These are phyloP conservation scores for Mus minutoides DNA, from an alignment of 2,797 vertebrate genomes.

Conservation along the genomic window DNA sequence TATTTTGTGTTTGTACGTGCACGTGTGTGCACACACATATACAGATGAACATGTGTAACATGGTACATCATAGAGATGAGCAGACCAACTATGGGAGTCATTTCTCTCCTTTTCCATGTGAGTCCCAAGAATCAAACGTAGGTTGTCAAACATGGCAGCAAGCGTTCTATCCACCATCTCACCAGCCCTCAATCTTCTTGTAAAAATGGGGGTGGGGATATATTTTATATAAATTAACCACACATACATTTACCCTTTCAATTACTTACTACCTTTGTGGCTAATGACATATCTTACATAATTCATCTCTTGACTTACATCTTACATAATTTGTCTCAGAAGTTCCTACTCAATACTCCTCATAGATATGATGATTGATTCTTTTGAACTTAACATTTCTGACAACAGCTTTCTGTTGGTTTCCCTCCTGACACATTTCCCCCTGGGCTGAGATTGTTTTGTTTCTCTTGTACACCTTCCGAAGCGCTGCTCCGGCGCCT, in stretches of 20 bases:
- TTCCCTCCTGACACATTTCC: conserved; percentile 32
- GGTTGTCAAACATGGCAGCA: not conserved
- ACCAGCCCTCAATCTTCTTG: not conserved
- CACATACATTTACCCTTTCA: not conserved
- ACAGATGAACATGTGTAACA: not conserved
- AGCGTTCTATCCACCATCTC: not conserved
- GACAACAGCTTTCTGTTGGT: not conserved
- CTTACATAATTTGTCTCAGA: not conserved
- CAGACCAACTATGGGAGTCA: not conserved
- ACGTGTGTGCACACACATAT: not conserved
- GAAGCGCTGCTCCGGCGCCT: not conserved
- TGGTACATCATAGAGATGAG: not conserved
- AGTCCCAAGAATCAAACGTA: not conserved
- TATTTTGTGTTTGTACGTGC: no score
- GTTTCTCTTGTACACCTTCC: not conserved
- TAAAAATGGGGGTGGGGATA: not conserved
- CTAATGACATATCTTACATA: not conserved
- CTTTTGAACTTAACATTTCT: not conserved
- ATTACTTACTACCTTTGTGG: not conserved
- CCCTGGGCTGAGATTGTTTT: not conserved
- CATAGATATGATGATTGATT: not conserved
- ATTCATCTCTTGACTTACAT: not conserved
- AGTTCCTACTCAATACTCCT: not conserved
- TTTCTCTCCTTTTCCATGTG: not conserved
- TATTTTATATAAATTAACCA: not conserved